Base-by-base conservation (phyloP, 2,797 vertebrate species). In the Cryptoprocta ferox region DNA sequence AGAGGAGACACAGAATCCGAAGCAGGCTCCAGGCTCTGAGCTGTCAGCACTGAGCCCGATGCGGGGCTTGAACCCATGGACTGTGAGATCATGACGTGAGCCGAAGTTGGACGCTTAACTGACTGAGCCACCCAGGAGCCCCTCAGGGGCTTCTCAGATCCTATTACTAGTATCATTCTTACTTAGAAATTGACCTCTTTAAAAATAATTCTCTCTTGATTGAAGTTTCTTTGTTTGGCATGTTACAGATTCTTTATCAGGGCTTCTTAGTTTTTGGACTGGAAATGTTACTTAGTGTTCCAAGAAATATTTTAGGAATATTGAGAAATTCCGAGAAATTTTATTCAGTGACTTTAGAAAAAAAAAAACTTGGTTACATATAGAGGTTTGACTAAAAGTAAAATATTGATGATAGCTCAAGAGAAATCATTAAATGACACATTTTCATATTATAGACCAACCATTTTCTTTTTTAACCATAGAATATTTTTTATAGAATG, bases 341-440 rank as follows among this genome's bases (percentile, higher is more conserved):
- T 86, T 92, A 86, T 45, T 18, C 19, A 89, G 24, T 91, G 61
- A 75, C 21, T 94, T 18, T 85, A 78, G 68, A 86, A 93, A 93
- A 75, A 61, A 61, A 32, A 94, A 97, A 91, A 82, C 19, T 86
- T 91, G 10, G 15, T 85, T 93, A 89, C 91, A 65, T 82, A 18
- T 35, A 75, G 42, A 89, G 10, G 5, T 50, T 59, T 85, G 12
- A 45, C 4, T 95, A 26, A 70, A 71, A 80, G 12, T 92, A 50
- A 93, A 93, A 16, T 75, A 85, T 94, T 93, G 70, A 32, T 76
- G 53, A 85, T 91, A 84, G n/a, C 37, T 92, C 5, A 94, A 80
- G 45, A 75, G 56, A 96, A 89, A 71, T 93, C 39, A 35, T 91
- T 85, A 91, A 39, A 15, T 79, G 71, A 85, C 32, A 86, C 8